Evolutionary conservation across 2,113 vertebrate species (phyloP).

Genomic region (Cranoglanis bouderius): DNA sequence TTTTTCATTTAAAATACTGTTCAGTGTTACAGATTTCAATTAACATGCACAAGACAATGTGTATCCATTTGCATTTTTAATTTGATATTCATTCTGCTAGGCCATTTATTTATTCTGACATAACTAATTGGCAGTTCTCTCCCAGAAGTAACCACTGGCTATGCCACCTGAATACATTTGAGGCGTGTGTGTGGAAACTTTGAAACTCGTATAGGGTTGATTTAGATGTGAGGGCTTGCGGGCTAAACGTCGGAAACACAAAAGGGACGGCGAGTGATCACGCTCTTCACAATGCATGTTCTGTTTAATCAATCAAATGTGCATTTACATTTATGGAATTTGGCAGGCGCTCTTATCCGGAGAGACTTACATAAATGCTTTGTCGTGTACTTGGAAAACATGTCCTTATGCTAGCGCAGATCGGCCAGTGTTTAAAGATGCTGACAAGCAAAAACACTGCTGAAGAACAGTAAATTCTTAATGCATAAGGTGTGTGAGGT

Average conservation of each 20-base stretch:
- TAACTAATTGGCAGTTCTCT: conserved; percentile 56
- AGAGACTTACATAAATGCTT: background rate
- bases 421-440: background rate
- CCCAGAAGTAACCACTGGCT: conserved; percentile 51
- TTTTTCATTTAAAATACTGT: background rate
- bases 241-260: conserved; percentile 27
- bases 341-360: background rate
- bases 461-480: background rate
- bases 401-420: background rate
- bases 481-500: background rate
- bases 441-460: background rate
- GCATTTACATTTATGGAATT: background rate
- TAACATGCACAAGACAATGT: conserved; percentile 52
- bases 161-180: conserved; percentile 49
- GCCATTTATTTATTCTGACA: conserved; percentile 56
- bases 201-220: conserved; percentile 38
- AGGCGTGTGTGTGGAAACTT: conserved; percentile 36
- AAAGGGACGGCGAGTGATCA: conserved; percentile 4
- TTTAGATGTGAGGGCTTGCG: background rate
- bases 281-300: conserved; percentile 21
- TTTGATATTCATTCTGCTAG: conserved; percentile 54
- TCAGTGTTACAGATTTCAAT: conserved; percentile 22
- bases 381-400: background rate
- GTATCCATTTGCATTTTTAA: conserved; percentile 58
- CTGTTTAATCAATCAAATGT: conserved; percentile 29